Percentiles rank a stretch among this genome's conserved stretches.
Evolutionary conservation across 2,888 invertebrate species (phyloP).

Genomic region (Trisateles emortualis): DNA sequence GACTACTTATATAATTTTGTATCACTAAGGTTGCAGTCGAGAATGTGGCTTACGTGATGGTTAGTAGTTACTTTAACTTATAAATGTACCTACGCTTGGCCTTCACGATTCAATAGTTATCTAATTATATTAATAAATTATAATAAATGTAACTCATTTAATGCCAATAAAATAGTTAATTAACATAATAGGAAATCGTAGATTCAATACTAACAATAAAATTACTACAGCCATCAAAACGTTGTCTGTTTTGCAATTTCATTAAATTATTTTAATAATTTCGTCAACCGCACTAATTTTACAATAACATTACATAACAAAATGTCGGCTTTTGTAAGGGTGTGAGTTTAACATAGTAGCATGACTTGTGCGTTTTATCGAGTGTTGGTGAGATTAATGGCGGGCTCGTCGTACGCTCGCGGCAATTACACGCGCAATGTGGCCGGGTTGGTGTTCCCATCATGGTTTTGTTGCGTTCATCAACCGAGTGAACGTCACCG

Average conservation of each 20-base stretch:
- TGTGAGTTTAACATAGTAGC: conserved; percentile 72
- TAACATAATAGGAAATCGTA: not conserved
- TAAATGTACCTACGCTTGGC: too few species aligned
- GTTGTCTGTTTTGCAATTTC: conserved; percentile 5
- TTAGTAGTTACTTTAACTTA: too few species aligned
- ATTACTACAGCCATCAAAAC: conserved; percentile 3
- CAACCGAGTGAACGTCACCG: conserved; percentile 52
- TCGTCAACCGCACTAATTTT: conserved; percentile 27
- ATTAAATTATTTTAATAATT: conserved; percentile 36
- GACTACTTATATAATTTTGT: too few species aligned
- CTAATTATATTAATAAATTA: not conserved
- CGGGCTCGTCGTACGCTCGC: conserved; percentile 71
- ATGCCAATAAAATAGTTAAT: not conserved
- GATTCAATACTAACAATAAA: conserved; percentile 2
- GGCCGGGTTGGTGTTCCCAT: conserved; percentile 59
- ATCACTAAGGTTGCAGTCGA: too few species aligned
- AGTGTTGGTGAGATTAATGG: conserved; percentile 85
- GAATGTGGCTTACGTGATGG: too few species aligned
- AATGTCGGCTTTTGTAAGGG: conserved; percentile 39
- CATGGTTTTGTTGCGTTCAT: conserved; percentile 70
- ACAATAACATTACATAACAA: conserved; percentile 47
- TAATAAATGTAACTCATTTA: not conserved
- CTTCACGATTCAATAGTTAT: not conserved
- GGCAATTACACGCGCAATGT: conserved; percentile 85
- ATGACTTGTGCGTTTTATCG: conserved; percentile 85